Conservation (phyloP, 2,888 invertebrate genomes). For the Syritta pipiens region DNA sequence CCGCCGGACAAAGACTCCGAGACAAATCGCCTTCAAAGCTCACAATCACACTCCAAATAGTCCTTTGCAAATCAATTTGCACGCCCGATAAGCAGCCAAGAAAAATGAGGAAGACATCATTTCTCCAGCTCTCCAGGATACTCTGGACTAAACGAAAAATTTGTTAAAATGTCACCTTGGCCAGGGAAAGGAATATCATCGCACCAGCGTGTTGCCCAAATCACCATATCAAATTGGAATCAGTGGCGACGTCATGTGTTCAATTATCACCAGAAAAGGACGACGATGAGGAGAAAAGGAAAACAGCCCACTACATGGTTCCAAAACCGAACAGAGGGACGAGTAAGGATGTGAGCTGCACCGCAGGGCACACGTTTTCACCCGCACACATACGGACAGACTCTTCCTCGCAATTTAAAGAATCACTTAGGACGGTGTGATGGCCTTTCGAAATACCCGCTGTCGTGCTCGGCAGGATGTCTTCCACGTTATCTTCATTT, state of each 20-base stretch:
- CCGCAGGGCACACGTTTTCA: conserved; percentile 67
- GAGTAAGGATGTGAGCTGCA: conserved; percentile 48
- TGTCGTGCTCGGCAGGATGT: conserved; percentile 52
- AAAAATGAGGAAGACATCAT: not conserved
- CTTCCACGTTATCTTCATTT: too few relatives aligned
- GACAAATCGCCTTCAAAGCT: conserved; percentile 15
- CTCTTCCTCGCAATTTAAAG: conserved; percentile 66
- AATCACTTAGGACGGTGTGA: conserved; percentile 60
- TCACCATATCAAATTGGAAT: conserved; percentile 63
- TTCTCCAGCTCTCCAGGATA: not conserved
- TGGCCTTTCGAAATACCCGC: conserved; percentile 56
- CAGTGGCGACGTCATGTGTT: conserved; percentile 62
- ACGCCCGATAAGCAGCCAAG: conserved; percentile 9
- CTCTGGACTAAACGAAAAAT: too few relatives aligned
- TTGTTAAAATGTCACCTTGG: conserved; percentile 35
- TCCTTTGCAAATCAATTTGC: conserved; percentile 55
- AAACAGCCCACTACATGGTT: not conserved
- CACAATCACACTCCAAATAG: conserved; percentile 20
- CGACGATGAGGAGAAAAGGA: too few relatives aligned
- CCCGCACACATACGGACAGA: conserved; percentile 31
- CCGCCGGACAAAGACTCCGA: conserved; percentile 14
- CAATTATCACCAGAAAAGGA: conserved; percentile 55
- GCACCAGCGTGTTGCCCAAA: conserved; percentile 52
- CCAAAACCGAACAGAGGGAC: not conserved
- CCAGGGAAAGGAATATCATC: conserved; percentile 12